Base-by-base conservation (phyloP, 2,797 vertebrate species). In the Mus minutoides region DNA sequence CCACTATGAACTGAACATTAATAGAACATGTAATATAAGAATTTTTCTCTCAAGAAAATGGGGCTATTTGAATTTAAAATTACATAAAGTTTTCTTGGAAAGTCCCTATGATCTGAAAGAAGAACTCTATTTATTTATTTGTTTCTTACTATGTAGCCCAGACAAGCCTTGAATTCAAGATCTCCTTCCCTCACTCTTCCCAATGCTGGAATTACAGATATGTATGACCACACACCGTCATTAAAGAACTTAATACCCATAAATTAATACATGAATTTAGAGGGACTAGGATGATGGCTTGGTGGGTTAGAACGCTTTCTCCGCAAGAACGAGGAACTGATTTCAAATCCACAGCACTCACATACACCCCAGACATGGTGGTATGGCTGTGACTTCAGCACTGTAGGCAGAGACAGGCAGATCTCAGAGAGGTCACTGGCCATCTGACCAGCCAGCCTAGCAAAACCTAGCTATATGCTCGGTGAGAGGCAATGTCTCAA, bases 61-160 rank as follows among this genome's bases (percentile, higher is more conserved):
- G 24, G 1, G n/a, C 67, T 75, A 94, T 76, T 6, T 78, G 54
- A 95, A 96, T 54, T 92, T 77, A 85, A 88, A 58, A 73, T 87
- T 77, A 94, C 67, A 93, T 90, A 75, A 95, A 93, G 82, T 88
- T 75, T 92, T 90, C 75, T 89, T 90, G 5, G 52, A 95, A 90
- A 19, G 71, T 97, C 69, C 83, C 8, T 62, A 64, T 90, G 43
- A 76, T 85, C 92, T 84, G 88, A 89, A 80, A 43, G 31, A 24
- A 94, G n/a, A 82, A 91, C 40, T 52, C 9, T n/a, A 52, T 54
- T 90, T 56, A 49, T n/a, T 52, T 86, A 69, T 71, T 43, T 91
- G 34, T 56, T 69, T 80, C 26, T 90, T 78, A 79, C n/a, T 79
- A 31, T 90, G 16, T 40, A 52, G 7, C 56, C 76, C n/a, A 29